These are phyloP conservation scores for Mylabris sibirica DNA, from an alignment of 2,888 invertebrate genomes.

Conservation along the genomic window DNA sequence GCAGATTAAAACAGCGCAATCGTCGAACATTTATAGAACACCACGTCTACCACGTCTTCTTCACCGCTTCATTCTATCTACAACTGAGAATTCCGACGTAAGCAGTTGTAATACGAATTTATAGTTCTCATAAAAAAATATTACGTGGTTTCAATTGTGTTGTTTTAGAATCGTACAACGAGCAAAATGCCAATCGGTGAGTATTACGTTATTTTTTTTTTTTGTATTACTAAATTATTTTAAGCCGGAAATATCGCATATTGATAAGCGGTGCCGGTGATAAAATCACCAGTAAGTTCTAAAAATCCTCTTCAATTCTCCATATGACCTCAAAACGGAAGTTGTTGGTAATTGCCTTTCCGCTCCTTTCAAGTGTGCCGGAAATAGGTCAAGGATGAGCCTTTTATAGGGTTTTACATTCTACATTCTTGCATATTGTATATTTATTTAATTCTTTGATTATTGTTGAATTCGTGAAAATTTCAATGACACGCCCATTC, in stretches of 20 bases:
- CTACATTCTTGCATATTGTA: background rate
- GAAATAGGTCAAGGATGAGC: background rate
- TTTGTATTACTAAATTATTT: background rate
- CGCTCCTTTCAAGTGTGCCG: background rate
- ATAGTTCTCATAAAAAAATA: background rate
- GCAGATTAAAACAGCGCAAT: constrained; percentile 42
- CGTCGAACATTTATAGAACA: constrained; percentile 48
- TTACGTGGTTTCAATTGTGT: constrained; percentile 20
- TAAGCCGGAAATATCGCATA: background rate
- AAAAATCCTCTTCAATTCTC: background rate
- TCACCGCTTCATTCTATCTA: constrained; percentile 27
- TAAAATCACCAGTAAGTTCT: background rate
- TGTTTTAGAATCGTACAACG: constrained; percentile 25
- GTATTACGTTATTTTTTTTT: background rate
- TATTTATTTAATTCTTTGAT: background rate
- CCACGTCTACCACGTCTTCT: constrained; percentile 23
- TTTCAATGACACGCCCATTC: constrained; percentile 35
- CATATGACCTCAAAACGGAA: background rate
- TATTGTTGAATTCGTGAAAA: background rate
- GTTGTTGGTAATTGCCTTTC: background rate
- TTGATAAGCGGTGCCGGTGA: background rate
- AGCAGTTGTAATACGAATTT: constrained; percentile 39
- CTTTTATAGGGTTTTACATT: background rate
- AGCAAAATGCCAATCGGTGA: constrained; percentile 30
- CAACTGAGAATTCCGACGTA: constrained; percentile 32